Conservation (phyloP, 2,113 vertebrate species). For the Erinaceus europaeus region DNA sequence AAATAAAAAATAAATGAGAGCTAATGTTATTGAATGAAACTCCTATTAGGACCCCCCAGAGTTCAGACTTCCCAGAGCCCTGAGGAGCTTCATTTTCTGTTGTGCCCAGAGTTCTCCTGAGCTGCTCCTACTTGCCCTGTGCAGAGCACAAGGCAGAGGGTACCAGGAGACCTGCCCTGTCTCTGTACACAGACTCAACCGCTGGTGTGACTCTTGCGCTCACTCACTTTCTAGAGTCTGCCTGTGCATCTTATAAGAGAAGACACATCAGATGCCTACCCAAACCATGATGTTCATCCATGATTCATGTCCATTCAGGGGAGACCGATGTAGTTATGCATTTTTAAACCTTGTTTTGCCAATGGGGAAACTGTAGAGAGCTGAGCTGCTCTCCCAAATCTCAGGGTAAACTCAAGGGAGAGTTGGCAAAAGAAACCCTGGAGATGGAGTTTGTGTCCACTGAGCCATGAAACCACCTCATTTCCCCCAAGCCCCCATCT, state of each 20-base stretch:
- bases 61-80: neutral
- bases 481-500: constrained; percentile 28
- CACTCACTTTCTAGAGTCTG: neutral
- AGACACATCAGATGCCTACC: neutral
- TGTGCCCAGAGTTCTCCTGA: neutral
- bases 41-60: neutral
- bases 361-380: neutral
- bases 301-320: too few relatives aligned
- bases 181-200: too few relatives aligned
- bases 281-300: rapidly evolving
- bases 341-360: neutral
- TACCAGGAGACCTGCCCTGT: neutral
- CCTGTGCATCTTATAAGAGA: neutral
- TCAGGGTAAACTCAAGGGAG: neutral
- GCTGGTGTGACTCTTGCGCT: too few relatives aligned
- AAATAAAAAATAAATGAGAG: too few relatives aligned
- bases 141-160: neutral
- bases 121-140: neutral
- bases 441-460: neutral
- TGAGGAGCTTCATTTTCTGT: neutral
- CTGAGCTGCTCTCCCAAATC: neutral
- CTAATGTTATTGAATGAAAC: too few relatives aligned
- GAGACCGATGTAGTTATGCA: too few relatives aligned
- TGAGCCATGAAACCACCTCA: constrained; percentile 5
- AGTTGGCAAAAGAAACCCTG: neutral